Conservation (phyloP, 2,113 vertebrate genomes). For the Gasterosteus nipponicus region DNA sequence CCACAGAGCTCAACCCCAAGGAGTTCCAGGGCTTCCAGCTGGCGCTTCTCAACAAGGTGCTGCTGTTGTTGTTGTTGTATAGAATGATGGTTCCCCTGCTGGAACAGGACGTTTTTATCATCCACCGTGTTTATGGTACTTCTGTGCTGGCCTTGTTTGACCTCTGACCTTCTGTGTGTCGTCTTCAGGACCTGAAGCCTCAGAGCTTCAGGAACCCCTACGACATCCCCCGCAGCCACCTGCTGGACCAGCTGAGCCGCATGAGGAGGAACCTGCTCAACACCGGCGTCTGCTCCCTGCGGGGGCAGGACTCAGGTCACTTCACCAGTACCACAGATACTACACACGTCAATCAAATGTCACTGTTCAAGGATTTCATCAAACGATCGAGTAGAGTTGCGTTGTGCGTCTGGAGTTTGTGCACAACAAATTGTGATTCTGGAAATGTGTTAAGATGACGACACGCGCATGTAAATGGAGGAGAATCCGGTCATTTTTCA, state of each 20-base stretch:
- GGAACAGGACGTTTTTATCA: too few relatives aligned
- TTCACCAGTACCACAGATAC: not conserved
- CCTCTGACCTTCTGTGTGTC: not conserved
- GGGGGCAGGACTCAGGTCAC: conserved; percentile 93
- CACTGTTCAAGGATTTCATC: too few relatives aligned
- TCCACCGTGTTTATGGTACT: not conserved
- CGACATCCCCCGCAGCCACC: conserved; percentile 93
- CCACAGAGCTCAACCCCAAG: conserved; percentile 91
- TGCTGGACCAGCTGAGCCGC: conserved; percentile 95
- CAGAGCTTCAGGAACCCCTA: conserved; percentile 96
- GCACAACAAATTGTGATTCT: too few relatives aligned
- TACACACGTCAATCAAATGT: too few relatives aligned
- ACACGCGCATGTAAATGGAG: too few relatives aligned
- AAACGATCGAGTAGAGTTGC: too few relatives aligned
- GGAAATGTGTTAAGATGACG: too few relatives aligned
- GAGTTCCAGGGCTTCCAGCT: conserved; percentile 96
- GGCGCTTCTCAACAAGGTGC: conserved; percentile 90
- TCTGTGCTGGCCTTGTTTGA: not conserved
- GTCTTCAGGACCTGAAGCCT: conserved; percentile 89
- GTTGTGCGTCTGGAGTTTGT: too few relatives aligned
- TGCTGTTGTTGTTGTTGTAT: not conserved
- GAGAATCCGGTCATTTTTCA: too few relatives aligned
- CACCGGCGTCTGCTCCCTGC: conserved; percentile 85
- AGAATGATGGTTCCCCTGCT: too few relatives aligned
- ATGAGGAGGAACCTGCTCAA: conserved; percentile 97